Evolutionary conservation across 2,113 vertebrate species (phyloP).

Genomic region (Thermophis baileyi): DNA sequence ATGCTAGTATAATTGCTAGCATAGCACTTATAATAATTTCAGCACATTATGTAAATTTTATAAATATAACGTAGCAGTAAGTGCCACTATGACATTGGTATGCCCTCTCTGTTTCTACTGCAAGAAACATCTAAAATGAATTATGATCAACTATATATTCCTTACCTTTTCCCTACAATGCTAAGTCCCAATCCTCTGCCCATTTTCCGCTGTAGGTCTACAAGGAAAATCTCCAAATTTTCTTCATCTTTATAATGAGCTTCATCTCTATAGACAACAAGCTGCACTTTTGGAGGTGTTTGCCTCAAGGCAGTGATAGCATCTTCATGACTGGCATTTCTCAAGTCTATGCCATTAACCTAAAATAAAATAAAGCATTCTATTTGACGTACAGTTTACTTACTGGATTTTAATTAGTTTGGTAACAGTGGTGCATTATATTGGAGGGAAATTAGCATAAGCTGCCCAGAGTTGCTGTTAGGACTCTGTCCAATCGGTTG

Average conservation of each 20-base stretch:
- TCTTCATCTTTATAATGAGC: constrained; percentile 85
- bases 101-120: rapidly evolving
- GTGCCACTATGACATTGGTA: neutral
- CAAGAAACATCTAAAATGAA: neutral
- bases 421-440: neutral
- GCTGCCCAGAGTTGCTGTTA: neutral
- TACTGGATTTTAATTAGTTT: constrained; percentile 26
- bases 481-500: too few relatives aligned
- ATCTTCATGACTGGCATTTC: constrained; percentile 85
- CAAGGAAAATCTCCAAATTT: constrained; percentile 82
- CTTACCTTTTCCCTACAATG: constrained; percentile 93
- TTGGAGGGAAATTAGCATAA: neutral
- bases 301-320: constrained; percentile 88
- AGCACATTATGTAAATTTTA: neutral
- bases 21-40: neutral
- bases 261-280: constrained; percentile 86
- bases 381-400: neutral
- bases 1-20: neutral
- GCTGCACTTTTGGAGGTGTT: constrained; percentile 82
- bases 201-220: constrained; percentile 86
- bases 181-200: constrained; percentile 93
- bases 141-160: neutral
- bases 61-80: neutral
- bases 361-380: constrained; percentile 53
- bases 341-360: constrained; percentile 90